Evolutionary conservation across 2,113 vertebrate genomes (phyloP), one percentile per base, ranked within the genome.

Genomic region (Hiodon tergisus): DNA sequence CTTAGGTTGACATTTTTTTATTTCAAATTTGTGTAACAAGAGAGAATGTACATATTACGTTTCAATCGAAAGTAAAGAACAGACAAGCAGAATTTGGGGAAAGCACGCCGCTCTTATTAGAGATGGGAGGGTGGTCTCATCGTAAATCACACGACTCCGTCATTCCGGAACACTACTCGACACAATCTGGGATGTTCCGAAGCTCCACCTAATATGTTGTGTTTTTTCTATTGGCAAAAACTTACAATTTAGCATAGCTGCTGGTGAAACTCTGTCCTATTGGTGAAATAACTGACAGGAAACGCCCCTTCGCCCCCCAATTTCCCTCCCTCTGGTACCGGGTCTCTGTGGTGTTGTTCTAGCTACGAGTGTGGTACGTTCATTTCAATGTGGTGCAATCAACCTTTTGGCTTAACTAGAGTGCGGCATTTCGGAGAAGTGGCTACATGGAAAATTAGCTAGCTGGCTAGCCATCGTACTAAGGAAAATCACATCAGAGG

Each of bases 221-320:
- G 6, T n/a, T 66, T 48, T 58, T 66, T 65, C 61, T 13, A 66
- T 73, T 73, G 72, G 72, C 46, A 6, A 61, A 73, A 17, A 47
- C 31, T 6, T 6, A 31, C 0, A 61, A 13, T 65, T 16, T 51
- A 31, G 72, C 51, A 53, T 65, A 63, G 57, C 10, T 3, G 14
- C 77, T 67, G 65, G 74, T 62, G 9, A 55, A 1, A 3, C 6
- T 17, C 6, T 9, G n/a, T 55, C 1, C 60, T 46, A 83, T 82
- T 84, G 74, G 83, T 10, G 47, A 58, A 17, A 4, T 6, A 3
- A 3, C 4, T 70, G 75, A 51, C 83, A 68, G 7, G 79, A 71
- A 73, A 6, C 9, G 7, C 61, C 2, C 2, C 17, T 59, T 66
- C 59, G 5, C 48, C 55, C 52, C 67, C 68, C 60, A 77, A 71